These are phyloP conservation scores for Nerophis lumbriciformis DNA, from an alignment of 2,113 vertebrate species.

Conservation along the genomic window DNA sequence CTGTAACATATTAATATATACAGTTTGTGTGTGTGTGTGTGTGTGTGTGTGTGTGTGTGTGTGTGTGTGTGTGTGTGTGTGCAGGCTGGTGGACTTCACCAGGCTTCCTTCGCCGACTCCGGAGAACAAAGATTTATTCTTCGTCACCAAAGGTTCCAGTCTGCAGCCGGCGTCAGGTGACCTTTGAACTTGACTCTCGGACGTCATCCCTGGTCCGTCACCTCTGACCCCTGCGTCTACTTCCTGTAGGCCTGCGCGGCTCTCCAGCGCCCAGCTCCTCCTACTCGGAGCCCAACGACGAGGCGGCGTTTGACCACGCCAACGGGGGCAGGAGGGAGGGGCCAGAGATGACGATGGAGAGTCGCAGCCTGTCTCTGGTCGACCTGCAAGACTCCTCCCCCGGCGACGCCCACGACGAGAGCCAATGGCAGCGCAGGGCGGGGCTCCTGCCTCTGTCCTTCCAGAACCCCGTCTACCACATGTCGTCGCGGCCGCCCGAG, in stretches of 20 bases:
- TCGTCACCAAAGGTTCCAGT: constrained; percentile 93
- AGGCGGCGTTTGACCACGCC: constrained; percentile 60
- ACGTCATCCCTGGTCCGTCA: background rate
- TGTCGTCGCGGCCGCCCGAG: constrained; percentile 79
- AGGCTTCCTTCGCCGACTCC: constrained; percentile 97
- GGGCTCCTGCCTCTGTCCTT: constrained; percentile 93
- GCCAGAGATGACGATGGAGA: constrained; percentile 82
- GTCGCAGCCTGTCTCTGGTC: constrained; percentile 93
- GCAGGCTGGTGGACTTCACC: constrained; percentile 96
- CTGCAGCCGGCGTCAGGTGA: constrained; percentile 78
- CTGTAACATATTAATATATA: too few species aligned
- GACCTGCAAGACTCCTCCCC: constrained; percentile 85
- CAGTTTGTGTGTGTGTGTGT: too few species aligned
- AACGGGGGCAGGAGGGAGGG: constrained; percentile 45
- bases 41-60: too few species aligned
- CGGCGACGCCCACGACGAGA: constrained; percentile 74
- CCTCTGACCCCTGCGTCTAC: constrained; percentile 15
- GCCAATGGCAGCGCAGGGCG: constrained; percentile 75
- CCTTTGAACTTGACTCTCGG: background rate
- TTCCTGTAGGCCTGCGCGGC: constrained; percentile 44
- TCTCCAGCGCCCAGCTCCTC: constrained; percentile 94
- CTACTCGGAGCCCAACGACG: constrained; percentile 93
- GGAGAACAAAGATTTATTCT: constrained; percentile 99
- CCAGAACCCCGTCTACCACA: constrained; percentile 97
- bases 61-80: constrained; percentile 1